phyloP scores from a whole-genome alignment of 2,888 invertebrate genomes.

The Drymonia ruficornis region DNA sequence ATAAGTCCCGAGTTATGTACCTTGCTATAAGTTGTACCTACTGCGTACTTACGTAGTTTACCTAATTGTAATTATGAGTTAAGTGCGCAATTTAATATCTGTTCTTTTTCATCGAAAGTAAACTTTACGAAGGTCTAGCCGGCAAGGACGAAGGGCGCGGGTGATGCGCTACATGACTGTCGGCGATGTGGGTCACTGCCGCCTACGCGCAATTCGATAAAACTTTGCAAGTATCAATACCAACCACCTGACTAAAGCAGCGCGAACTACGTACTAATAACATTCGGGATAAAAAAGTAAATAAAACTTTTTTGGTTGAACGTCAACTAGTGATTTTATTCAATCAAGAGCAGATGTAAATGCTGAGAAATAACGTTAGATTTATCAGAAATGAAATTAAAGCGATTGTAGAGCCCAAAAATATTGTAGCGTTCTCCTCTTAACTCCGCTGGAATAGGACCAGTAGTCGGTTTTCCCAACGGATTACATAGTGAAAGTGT shows the following conservation, averaged over 20 bases:
- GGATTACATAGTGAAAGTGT: constrained; percentile 64
- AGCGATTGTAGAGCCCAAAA: background rate
- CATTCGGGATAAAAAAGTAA: constrained; percentile 14
- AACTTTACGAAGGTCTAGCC: constrained; percentile 48
- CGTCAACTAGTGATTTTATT: constrained; percentile 3
- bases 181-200: constrained; percentile 79
- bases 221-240: constrained; percentile 65
- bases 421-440: background rate
- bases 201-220: constrained; percentile 80
- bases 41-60: background rate
- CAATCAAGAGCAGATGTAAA: background rate
- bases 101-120: constrained; percentile 37
- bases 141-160: constrained; percentile 66
- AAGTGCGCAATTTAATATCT: constrained; percentile 12
- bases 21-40: too few relatives aligned
- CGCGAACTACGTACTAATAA: constrained; percentile 15
- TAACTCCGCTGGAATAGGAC: background rate
- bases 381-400: background rate
- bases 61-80: background rate
- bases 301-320: constrained; percentile 19
- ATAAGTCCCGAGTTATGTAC: too few relatives aligned
- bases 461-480: constrained; percentile 16
- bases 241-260: constrained; percentile 45
- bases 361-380: constrained; percentile 6
- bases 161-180: constrained; percentile 64